These are phyloP conservation scores for Calypte anna DNA, from an alignment of 2,113 vertebrate genomes.

Conservation along the genomic window DNA sequence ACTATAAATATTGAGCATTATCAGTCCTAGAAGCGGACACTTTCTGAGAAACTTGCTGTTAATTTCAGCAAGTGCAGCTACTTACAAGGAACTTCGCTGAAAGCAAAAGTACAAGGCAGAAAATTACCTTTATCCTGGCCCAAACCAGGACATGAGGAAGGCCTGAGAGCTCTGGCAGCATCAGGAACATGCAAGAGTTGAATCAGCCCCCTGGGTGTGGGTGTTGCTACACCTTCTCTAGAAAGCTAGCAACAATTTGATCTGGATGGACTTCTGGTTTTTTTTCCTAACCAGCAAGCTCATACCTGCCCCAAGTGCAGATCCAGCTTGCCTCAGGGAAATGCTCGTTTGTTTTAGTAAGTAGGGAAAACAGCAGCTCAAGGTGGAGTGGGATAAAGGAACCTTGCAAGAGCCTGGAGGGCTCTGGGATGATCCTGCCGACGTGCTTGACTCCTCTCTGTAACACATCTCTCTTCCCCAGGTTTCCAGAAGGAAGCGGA, in stretches of 20 bases:
- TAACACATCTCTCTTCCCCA: slow-evolving; percentile 41
- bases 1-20: no score
- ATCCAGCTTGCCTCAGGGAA: background rate
- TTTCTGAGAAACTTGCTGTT: no score
- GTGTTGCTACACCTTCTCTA: background rate
- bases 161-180: background rate
- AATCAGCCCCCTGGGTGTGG: background rate
- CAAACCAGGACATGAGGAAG: background rate
- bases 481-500: slow-evolving; percentile 92
- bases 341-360: background rate
- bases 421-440: background rate
- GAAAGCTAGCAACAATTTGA: background rate
- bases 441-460: background rate
- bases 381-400: background rate
- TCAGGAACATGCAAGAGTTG: background rate
- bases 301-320: background rate
- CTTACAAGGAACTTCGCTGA: no score
- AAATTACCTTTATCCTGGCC: no score
- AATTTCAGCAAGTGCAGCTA: no score
- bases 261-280: background rate
- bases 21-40: no score
- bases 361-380: background rate
- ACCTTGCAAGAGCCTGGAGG: background rate
- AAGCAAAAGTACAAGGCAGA: no score
- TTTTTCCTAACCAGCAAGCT: background rate